These are phyloP conservation scores for Columba livia DNA, from an alignment of 2,113 vertebrate genomes.

Conservation along the genomic window DNA sequence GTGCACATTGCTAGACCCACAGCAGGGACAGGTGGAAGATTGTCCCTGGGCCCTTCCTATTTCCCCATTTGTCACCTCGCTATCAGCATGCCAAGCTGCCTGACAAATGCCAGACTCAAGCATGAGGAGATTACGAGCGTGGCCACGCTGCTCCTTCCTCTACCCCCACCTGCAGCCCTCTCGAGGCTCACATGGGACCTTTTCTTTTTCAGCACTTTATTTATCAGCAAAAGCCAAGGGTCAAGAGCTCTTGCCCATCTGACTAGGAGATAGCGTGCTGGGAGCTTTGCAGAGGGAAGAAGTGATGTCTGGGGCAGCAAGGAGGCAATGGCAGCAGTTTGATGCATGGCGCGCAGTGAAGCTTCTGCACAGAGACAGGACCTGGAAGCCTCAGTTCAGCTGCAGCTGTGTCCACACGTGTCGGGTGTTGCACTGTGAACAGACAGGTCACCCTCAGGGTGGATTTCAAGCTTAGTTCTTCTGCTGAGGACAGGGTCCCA, in stretches of 20 bases:
- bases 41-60: slow-evolving; percentile 47
- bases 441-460: rapidly evolving
- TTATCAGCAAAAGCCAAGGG: slow-evolving; percentile 73
- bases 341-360: rapidly evolving
- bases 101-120: slow-evolving; percentile 85
- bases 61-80: slow-evolving; percentile 65
- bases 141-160: slow-evolving; percentile 67
- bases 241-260: slow-evolving; percentile 76
- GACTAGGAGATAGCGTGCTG: slow-evolving; percentile 1
- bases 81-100: slow-evolving; percentile 65
- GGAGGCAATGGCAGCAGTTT: background rate
- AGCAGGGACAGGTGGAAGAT: slow-evolving; percentile 71
- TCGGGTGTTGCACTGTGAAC: background rate
- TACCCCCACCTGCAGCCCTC: slow-evolving; percentile 32
- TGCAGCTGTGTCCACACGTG: rapidly evolving
- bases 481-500: background rate
- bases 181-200: background rate
- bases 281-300: slow-evolving; percentile 6
- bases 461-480: background rate
- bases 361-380: background rate
- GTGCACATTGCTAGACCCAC: background rate
- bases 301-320: background rate
- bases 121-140: slow-evolving; percentile 74
- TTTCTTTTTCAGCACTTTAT: slow-evolving; percentile 60
- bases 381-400: background rate